Evolutionary conservation across 2,797 vertebrate species (phyloP).

Genomic region (Tragelaphus eurycerus): DNA sequence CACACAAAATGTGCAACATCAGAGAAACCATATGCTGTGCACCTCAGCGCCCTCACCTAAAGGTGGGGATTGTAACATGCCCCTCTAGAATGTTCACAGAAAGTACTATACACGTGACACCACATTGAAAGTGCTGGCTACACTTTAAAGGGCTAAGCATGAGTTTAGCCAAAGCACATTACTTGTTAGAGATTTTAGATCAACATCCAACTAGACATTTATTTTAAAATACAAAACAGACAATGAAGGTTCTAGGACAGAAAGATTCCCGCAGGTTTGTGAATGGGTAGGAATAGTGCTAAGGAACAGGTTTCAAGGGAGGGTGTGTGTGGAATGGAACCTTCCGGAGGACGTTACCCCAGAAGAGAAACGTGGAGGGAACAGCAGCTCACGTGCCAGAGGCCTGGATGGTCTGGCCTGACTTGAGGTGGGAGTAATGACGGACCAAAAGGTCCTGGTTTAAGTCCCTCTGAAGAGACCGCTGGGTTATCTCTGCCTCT

Average conservation of each 20-base stretch:
- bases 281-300: background rate
- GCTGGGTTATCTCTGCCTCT: background rate
- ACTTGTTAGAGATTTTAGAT: background rate
- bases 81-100: background rate
- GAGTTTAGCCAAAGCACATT: background rate
- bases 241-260: background rate
- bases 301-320: background rate
- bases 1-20: background rate
- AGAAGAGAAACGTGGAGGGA: background rate
- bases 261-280: background rate
- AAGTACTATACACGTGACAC: rapidly evolving
- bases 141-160: background rate
- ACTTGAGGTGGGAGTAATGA: rapidly evolving
- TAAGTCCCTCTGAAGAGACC: background rate
- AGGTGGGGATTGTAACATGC: rapidly evolving
- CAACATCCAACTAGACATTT: background rate
- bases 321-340: rapidly evolving
- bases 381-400: rapidly evolving
- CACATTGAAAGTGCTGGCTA: background rate
- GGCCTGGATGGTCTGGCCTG: background rate
- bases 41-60: background rate
- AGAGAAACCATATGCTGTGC: background rate
- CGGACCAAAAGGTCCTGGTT: background rate
- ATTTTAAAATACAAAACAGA: background rate
- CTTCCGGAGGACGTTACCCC: background rate